phyloP scores from a whole-genome alignment of 64 coral and sea anemone genomes.

The Montipora sp. region DNA sequence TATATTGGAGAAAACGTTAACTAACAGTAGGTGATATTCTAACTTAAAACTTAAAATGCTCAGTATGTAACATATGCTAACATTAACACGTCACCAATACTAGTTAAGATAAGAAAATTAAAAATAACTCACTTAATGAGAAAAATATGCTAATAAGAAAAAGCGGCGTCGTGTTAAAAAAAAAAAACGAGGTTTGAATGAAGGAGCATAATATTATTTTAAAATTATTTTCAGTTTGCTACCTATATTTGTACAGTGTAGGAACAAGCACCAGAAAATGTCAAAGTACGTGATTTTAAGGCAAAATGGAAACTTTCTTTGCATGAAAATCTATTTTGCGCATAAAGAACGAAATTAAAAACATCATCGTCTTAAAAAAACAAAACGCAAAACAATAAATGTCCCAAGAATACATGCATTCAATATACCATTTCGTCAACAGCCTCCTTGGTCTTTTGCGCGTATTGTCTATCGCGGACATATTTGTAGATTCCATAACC shows the following conservation, averaged over 20 bases:
- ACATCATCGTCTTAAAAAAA: not conserved
- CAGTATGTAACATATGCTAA: too few relatives aligned
- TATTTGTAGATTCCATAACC: constrained; percentile 73
- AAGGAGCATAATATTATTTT: not conserved
- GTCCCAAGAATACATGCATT: too few relatives aligned
- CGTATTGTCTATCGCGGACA: constrained; percentile 4
- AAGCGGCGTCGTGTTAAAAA: not conserved
- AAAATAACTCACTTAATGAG: not conserved
- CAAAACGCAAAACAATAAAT: not conserved
- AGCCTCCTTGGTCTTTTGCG: constrained; percentile 40
- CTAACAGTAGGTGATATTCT: too few relatives aligned
- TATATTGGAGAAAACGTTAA: too few relatives aligned
- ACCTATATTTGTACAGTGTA: too few relatives aligned
- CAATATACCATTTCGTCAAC: constrained; percentile 59
- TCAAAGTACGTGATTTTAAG: too few relatives aligned
- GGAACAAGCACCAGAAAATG: too few relatives aligned
- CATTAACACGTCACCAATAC: too few relatives aligned
- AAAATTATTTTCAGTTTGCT: too few relatives aligned
- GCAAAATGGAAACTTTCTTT: too few relatives aligned
- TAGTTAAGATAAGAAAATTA: too few relatives aligned
- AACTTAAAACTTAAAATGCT: too few relatives aligned
- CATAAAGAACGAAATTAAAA: not conserved
- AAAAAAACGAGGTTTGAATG: not conserved
- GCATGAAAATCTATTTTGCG: not conserved
- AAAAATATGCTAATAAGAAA: not conserved